Evolutionary conservation across 2,888 invertebrate species (phyloP).

Genomic region (Eristalis tenax): DNA sequence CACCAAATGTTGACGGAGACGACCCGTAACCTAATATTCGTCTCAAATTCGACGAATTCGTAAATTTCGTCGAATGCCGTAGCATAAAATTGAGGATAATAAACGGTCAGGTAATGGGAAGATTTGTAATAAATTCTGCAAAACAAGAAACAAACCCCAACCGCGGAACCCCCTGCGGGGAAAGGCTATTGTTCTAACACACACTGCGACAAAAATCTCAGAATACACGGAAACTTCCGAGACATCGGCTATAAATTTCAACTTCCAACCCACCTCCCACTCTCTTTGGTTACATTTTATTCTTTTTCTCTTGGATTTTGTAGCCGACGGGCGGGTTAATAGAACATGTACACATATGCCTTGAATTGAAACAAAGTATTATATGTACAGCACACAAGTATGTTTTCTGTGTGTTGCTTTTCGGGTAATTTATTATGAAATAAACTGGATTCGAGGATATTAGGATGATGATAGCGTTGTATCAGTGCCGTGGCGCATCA

Average conservation of each 20-base stretch:
- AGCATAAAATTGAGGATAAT: slow-evolving; percentile 54
- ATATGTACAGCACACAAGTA: neutral
- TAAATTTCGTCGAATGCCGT: slow-evolving; percentile 53
- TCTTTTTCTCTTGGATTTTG: slow-evolving; percentile 5
- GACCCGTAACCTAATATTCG: neutral
- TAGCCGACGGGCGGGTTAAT: slow-evolving; percentile 31
- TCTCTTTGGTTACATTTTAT: slow-evolving; percentile 10
- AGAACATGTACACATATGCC: slow-evolving; percentile 15
- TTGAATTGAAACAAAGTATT: neutral
- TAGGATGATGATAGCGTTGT: slow-evolving; percentile 33
- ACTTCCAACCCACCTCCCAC: slow-evolving; percentile 17
- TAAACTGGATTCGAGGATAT: slow-evolving; percentile 53
- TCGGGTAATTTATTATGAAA: slow-evolving; percentile 56
- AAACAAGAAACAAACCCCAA: neutral
- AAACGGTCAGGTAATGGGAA: slow-evolving; percentile 58
- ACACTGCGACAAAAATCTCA: slow-evolving; percentile 22
- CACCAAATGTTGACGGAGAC: slow-evolving; percentile 40
- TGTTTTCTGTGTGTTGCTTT: slow-evolving; percentile 44
- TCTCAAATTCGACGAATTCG: slow-evolving; percentile 46
- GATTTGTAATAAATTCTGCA: slow-evolving; percentile 49
- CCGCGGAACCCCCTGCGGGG: neutral
- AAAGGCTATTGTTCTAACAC: slow-evolving; percentile 23
- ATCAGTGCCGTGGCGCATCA: slow-evolving; percentile 17
- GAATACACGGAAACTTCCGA: slow-evolving; percentile 35
- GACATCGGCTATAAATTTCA: slow-evolving; percentile 50